Conservation (phyloP, 2,113 vertebrate genomes). For the Phylloscopus trochiloides region DNA sequence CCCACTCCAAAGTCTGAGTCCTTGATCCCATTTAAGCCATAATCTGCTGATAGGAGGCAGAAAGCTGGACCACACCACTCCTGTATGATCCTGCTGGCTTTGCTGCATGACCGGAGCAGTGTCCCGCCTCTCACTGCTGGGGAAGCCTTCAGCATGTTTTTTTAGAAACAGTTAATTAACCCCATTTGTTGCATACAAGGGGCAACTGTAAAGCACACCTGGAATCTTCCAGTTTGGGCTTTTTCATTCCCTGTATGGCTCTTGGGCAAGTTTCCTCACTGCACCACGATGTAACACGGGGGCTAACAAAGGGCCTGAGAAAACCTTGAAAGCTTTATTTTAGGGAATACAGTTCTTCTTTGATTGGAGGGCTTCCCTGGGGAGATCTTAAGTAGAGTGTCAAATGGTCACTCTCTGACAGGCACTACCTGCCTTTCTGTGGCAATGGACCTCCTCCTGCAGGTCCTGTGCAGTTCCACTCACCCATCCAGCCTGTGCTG, state of each 20-base stretch:
- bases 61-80: constrained; percentile 38
- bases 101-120: not conserved
- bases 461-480: not conserved
- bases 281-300: not conserved
- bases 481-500: not conserved
- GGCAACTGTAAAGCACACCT: not conserved
- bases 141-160: not conserved
- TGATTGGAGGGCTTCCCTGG: not conserved
- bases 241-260: not conserved
- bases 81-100: not conserved
- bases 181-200: not conserved
- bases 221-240: not conserved
- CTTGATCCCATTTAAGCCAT: constrained; percentile 43
- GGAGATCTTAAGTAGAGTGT: not conserved
- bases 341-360: not conserved
- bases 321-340: not conserved
- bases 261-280: not conserved
- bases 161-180: not conserved
- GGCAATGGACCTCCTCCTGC: not conserved
- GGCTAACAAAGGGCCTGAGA: not conserved
- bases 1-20: not conserved
- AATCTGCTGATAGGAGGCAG: constrained; percentile 19
- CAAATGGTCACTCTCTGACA: not conserved
- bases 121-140: not conserved
- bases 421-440: not conserved